These are phyloP conservation scores for Clarias platycephalus DNA, from an alignment of 2,797 vertebrate genomes.

Conservation along the genomic window DNA sequence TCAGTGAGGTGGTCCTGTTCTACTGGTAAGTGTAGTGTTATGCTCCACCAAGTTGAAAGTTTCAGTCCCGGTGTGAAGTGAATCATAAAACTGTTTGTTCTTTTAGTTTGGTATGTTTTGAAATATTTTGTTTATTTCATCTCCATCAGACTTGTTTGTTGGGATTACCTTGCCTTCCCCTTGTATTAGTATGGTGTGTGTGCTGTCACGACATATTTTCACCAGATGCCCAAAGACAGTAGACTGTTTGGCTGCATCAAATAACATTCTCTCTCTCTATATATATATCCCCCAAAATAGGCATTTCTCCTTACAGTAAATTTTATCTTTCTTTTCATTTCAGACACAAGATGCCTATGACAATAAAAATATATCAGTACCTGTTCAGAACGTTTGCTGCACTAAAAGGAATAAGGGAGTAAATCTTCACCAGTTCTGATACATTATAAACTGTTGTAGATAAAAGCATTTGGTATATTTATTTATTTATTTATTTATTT, in stretches of 20 bases:
- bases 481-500: not conserved
- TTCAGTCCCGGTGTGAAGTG: constrained; percentile 31
- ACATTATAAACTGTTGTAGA: too few relatives aligned
- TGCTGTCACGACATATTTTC: constrained; percentile 41
- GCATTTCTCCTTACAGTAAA: too few relatives aligned
- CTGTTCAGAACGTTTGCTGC: too few relatives aligned
- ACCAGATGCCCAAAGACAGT: constrained; percentile 26
- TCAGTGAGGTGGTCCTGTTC: constrained; percentile 18
- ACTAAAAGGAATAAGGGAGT: too few relatives aligned
- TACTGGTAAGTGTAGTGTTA: constrained; percentile 27
- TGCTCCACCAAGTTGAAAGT: constrained; percentile 31
- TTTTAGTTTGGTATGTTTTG: constrained; percentile 26
- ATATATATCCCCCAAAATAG: too few relatives aligned
- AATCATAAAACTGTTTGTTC: constrained; percentile 22
- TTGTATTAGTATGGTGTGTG: constrained; percentile 31
- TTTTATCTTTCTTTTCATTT: too few relatives aligned
- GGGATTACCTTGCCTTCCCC: constrained; percentile 17
- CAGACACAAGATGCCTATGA: too few relatives aligned
- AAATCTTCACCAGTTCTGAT: too few relatives aligned
- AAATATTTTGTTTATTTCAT: constrained; percentile 32
- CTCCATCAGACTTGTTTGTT: constrained; percentile 31
- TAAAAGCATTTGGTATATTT: too few relatives aligned
- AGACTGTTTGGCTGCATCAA: constrained; percentile 18
- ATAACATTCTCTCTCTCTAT: too few relatives aligned
- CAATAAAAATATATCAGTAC: too few relatives aligned